Conservation (phyloP, 2,888 invertebrate species). For the Stramonita haemastoma region DNA sequence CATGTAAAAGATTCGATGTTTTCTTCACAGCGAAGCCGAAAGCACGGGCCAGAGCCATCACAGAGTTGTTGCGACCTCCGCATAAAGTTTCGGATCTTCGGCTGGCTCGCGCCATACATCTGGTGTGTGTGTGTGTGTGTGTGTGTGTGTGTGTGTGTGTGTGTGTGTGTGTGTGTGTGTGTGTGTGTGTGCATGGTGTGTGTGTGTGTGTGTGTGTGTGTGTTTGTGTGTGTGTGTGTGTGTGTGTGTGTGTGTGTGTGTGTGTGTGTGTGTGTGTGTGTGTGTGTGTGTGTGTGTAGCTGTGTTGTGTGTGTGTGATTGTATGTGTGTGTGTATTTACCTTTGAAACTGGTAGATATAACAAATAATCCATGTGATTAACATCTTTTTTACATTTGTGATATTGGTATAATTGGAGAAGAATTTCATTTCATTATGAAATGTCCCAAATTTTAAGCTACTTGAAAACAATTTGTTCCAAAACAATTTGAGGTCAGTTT, state of each 20-base stretch:
- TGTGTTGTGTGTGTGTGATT: neutral
- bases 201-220: constrained; percentile 1
- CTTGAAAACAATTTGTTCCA: too few relatives aligned
- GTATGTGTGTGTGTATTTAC: neutral
- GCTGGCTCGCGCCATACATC: neutral
- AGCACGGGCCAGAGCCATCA: neutral
- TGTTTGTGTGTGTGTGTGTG: neutral
- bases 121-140: neutral
- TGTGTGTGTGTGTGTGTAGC: neutral
- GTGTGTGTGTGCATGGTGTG: neutral
- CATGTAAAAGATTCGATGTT: neutral
- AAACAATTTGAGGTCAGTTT: too few relatives aligned
- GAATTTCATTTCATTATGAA: too few relatives aligned
- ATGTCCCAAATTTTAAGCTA: too few relatives aligned
- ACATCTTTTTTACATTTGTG: too few relatives aligned
- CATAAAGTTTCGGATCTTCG: neutral
- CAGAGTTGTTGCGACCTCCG: neutral
- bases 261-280: neutral
- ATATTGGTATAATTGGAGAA: too few relatives aligned
- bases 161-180: neutral
- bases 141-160: neutral
- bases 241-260: neutral
- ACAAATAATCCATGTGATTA: too few relatives aligned
- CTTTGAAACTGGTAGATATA: neutral
- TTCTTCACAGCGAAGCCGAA: neutral